These are phyloP conservation scores for Oeneis ivallda DNA, from an alignment of 2,888 invertebrate genomes.

Conservation along the genomic window DNA sequence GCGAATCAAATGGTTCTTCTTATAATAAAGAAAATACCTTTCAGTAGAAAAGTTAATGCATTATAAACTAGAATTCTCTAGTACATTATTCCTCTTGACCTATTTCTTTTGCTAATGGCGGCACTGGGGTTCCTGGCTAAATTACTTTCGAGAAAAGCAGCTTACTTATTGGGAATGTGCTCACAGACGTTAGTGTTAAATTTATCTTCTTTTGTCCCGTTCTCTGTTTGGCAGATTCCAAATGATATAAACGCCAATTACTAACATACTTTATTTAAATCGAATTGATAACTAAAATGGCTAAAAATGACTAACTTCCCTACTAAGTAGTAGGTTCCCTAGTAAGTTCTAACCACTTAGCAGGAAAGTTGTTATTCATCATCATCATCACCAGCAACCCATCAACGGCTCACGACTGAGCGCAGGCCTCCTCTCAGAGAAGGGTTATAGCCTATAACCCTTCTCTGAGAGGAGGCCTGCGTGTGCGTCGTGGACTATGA, in stretches of 20 bases:
- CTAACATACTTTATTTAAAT: not conserved
- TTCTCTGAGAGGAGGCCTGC: too few species aligned
- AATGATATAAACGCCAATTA: not conserved
- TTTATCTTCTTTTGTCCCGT: slow-evolving; percentile 16
- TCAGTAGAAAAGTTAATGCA: slow-evolving; percentile 22
- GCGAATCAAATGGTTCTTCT: too few species aligned
- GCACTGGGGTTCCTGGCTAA: slow-evolving; percentile 11
- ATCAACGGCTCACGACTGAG: too few species aligned
- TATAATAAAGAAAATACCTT: not conserved
- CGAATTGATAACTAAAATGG: too few species aligned
- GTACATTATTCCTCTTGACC: slow-evolving; percentile 27
- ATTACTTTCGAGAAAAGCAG: slow-evolving; percentile 28
- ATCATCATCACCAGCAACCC: too few species aligned
- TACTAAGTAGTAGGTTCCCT: too few species aligned
- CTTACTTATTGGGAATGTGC: slow-evolving; percentile 22
- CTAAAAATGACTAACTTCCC: too few species aligned
- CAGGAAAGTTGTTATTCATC: too few species aligned
- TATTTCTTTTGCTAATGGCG: slow-evolving; percentile 32
- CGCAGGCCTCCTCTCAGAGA: too few species aligned
- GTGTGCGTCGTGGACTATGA: too few species aligned
- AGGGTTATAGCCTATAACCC: too few species aligned
- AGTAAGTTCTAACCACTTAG: too few species aligned
- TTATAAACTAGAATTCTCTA: slow-evolving; percentile 27
- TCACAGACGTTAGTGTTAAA: slow-evolving; percentile 7
- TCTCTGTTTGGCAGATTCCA: not conserved